Evolutionary conservation across 2,113 vertebrate species (phyloP), one percentile per base, ranked within the genome.

Genomic region (Syngnathus floridae): DNA sequence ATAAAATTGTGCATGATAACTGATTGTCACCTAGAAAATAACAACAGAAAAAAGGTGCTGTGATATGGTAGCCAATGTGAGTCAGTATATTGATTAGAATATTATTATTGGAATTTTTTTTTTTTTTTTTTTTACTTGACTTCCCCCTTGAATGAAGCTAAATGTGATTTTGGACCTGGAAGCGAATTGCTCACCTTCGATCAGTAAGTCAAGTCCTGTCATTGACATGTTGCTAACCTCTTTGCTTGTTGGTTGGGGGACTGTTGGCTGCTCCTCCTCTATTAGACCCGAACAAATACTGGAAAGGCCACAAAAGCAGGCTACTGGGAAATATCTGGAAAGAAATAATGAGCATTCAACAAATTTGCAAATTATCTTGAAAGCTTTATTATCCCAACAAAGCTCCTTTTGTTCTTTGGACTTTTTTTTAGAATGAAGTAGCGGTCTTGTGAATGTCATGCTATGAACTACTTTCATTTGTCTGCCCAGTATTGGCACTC

Each of bases 271-370:
- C 78, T 40, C 62, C 69, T 82, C 85, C 74, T 65, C 83, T 77
- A 19, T 58, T 66, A 55, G 58, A 31, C 72, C 74, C 74, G 46
- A 74, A 75, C 60, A 88, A 88, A 74, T 83, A 84, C 57, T 63
- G 82, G 41, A 88, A 78, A 31, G 78, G 78, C 80, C 84, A 77
- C 26, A 79, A 67, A 75, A 84, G 35, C 16, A 26, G 21, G 67
- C 76, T 74, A 58, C 60, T 60, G 31, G 56, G 77, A 63, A 73
- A 87, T 79, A 73, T 85, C 91, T 92, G 79, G 77, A 86, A 79
- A 52, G 9, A 64, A 81, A 82, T 71, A 78, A 80, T 35, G 76
- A 75, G 75, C n/a, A 0, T 82, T 86, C 67, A 75, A 71, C 65
- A 66, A 74, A 66, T 76, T 81, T 79, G 71, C 77, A 84, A 69